Evolutionary conservation across 1,140 invertebrate species (phyloP).

Genomic region (Megalopta genalis): DNA sequence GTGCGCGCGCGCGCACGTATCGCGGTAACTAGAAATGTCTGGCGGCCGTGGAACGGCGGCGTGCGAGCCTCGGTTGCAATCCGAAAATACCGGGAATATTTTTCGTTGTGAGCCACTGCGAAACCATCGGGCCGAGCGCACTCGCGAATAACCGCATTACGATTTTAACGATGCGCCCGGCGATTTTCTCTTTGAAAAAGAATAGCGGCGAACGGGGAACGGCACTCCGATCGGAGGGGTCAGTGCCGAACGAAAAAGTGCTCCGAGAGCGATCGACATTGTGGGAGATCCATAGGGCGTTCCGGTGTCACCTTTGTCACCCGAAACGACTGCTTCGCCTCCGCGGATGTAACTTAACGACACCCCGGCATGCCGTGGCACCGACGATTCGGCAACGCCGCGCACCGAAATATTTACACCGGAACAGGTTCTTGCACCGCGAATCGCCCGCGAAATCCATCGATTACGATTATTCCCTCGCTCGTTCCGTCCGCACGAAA

Average conservation of each 20-base stretch:
- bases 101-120: not conserved
- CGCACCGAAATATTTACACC: not conserved
- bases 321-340: not conserved
- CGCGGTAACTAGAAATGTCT: slow-evolving; percentile 39
- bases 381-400: slow-evolving; percentile 5
- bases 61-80: too few species aligned
- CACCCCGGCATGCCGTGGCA: too few species aligned
- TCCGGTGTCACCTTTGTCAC: slow-evolving; percentile 23
- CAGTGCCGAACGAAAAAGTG: slow-evolving; percentile 9
- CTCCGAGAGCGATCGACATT: not conserved
- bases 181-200: slow-evolving; percentile 43
- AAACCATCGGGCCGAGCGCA: not conserved
- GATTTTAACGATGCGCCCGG: slow-evolving; percentile 22
- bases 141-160: slow-evolving; percentile 31
- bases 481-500: too few species aligned
- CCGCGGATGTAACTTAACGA: slow-evolving; percentile 44
- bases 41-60: not conserved
- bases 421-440: too few species aligned
- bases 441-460: too few species aligned
- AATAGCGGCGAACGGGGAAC: slow-evolving; percentile 1
- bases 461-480: too few species aligned
- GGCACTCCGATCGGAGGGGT: not conserved
- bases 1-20: not conserved
- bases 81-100: slow-evolving; percentile 13
- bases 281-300: not conserved